phyloP scores from a whole-genome alignment of 1,140 invertebrate genomes.

The Trachymyrmex cornetzi region DNA sequence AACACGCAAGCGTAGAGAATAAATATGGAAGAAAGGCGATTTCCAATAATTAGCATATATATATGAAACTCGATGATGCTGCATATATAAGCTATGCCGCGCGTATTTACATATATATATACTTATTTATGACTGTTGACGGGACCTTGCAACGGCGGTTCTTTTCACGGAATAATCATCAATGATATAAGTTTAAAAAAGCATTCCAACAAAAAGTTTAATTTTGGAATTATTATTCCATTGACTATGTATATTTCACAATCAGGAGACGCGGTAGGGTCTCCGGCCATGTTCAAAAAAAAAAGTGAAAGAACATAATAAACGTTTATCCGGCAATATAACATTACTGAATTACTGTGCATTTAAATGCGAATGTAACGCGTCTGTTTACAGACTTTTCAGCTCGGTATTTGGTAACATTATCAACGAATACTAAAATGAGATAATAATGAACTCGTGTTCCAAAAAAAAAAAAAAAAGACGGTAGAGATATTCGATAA shows the following conservation, averaged over 20 bases:
- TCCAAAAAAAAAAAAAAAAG: neutral
- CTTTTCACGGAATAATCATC: constrained; percentile 6
- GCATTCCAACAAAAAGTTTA: no score
- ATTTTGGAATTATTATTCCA: no score
- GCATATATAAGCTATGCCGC: neutral
- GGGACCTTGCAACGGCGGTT: neutral
- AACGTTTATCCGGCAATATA: neutral
- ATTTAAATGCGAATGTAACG: neutral
- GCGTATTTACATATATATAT: constrained; percentile 56
- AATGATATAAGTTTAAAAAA: neutral
- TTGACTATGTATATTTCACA: neutral
- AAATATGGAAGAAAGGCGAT: constrained; percentile 54
- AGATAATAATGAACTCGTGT: neutral
- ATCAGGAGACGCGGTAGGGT: no score
- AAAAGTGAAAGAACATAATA: no score
- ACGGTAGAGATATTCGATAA: neutral
- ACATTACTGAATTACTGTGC: neutral
- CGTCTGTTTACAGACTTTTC: neutral
- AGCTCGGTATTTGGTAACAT: neutral
- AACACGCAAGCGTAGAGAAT: constrained; percentile 9
- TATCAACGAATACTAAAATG: neutral
- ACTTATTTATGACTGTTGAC: constrained; percentile 40
- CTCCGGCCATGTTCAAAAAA: no score
- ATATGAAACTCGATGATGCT: constrained; percentile 51
- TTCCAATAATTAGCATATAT: constrained; percentile 62